These are phyloP conservation scores for Pluvianellus socialis DNA, from an alignment of 2,113 vertebrate species.

Conservation along the genomic window DNA sequence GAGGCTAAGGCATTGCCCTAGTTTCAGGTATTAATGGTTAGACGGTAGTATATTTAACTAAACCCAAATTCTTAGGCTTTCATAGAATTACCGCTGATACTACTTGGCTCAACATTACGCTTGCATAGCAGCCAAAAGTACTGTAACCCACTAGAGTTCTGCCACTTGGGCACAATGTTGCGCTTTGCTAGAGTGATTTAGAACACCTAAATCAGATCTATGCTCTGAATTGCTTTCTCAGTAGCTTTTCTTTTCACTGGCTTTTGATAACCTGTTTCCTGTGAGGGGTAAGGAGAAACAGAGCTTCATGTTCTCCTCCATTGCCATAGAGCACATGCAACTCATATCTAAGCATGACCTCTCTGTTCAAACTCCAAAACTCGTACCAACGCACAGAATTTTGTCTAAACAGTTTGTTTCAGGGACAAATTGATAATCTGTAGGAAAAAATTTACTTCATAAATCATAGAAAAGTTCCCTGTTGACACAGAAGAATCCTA, in stretches of 20 bases:
- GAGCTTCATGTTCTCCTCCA: background rate
- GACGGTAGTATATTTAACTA: background rate
- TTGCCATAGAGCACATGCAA: rapidly evolving
- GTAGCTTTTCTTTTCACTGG: background rate
- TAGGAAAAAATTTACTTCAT: background rate
- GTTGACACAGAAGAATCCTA: background rate
- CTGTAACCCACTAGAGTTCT: background rate
- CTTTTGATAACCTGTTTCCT: background rate
- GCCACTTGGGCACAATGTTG: background rate
- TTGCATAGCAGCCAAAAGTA: background rate
- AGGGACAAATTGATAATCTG: background rate
- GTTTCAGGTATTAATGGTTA: background rate
- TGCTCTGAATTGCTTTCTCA: background rate
- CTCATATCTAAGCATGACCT: background rate
- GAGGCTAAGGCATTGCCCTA: background rate
- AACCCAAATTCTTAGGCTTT: background rate
- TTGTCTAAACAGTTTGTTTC: background rate
- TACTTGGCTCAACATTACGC: background rate
- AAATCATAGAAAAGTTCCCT: background rate
- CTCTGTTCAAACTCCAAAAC: background rate
- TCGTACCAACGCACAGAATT: background rate
- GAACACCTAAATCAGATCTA: background rate
- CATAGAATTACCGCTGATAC: background rate
- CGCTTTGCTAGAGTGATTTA: background rate
- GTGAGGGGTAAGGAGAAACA: background rate